Base-by-base conservation (phyloP, 2,888 invertebrate species). In the Tiphia femorata region DNA sequence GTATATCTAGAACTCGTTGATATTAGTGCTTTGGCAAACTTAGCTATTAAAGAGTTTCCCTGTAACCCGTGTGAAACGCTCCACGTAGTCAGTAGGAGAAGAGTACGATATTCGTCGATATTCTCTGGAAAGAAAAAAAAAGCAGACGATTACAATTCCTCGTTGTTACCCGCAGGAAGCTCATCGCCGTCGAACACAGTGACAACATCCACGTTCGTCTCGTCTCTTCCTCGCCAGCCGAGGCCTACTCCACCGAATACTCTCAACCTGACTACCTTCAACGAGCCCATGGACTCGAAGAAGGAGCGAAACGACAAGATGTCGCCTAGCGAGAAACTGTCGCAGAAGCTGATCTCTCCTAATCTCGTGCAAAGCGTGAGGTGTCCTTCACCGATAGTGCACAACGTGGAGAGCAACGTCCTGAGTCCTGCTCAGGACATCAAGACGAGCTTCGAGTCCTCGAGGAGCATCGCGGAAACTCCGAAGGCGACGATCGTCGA, bases 161-260 rank as follows among this genome's bases (percentile, higher is more conserved):
- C n/a, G n/a, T 54, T 58, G 44, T 49, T 49, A 33, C 29, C 23
- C 16, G n/a, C 62, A 79, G 79, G 72, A 25, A 72, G 69, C 46
- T 64, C 76, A n/a, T 77, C 79, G 48, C 72, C 62, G 42, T 73
- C 37, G 84, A 87, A 80, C 84, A 86, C 47, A 81, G 76, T 72
- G 81, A 86, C 71, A 73, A 86, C 67, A 85, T 87, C 78, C 83
- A 89, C 72, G 82, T 90, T 82, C 50, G 85, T 58, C 84, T 87
- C 78, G 84, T 89, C 72, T 84, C 88, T 81, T 49, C 80, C 82
- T 3, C 75, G 85, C 46, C 90, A 90, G 46, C 90, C 91, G 19
- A 86, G 92, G 76, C 94, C 94, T 1, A 92, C 93, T 70, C 92
- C 94, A 74, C 94, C 94, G 46, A 94, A 92, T 81, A 94, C 94